phyloP scores from a whole-genome alignment of 2,113 vertebrate genomes.

The Apaloderma vittatum region DNA sequence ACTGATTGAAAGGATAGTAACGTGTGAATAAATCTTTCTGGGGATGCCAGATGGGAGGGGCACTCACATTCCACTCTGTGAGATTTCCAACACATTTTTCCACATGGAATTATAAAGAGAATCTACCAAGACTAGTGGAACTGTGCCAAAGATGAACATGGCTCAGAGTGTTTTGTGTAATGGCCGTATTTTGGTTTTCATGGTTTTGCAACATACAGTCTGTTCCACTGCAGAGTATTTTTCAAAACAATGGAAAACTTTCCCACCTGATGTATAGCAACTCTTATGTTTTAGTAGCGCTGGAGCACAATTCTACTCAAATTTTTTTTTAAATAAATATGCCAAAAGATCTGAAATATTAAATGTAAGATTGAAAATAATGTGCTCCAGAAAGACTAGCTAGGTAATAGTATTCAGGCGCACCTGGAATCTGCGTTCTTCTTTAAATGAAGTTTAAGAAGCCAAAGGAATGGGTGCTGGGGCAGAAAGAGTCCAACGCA shows the following conservation, averaged over 20 bases:
- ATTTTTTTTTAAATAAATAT: not conserved
- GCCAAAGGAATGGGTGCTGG: slow-evolving; percentile 94
- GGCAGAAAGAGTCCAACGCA: slow-evolving; percentile 95
- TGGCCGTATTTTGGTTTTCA: not conserved
- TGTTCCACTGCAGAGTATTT: not conserved
- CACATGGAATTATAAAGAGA: not conserved
- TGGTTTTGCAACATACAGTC: not conserved
- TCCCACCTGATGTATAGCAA: not conserved
- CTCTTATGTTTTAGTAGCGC: not conserved
- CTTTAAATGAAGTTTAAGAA: slow-evolving; percentile 92
- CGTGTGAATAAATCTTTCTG: not conserved
- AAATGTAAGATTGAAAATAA: not conserved
- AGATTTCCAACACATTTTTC: slow-evolving; percentile 4
- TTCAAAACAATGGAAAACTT: not conserved
- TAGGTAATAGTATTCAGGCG: not conserved
- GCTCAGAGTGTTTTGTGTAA: not conserved
- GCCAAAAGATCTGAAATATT: not conserved
- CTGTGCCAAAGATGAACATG: not conserved
- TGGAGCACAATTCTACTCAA: not conserved
- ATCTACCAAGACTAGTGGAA: not conserved
- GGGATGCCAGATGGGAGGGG: not conserved
- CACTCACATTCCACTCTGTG: not conserved
- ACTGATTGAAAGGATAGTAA: not conserved
- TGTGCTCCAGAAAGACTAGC: not conserved
- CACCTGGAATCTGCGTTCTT: slow-evolving; percentile 93